These are phyloP conservation scores for Nysson spinosus DNA, from an alignment of 2,888 invertebrate genomes.

Conservation along the genomic window DNA sequence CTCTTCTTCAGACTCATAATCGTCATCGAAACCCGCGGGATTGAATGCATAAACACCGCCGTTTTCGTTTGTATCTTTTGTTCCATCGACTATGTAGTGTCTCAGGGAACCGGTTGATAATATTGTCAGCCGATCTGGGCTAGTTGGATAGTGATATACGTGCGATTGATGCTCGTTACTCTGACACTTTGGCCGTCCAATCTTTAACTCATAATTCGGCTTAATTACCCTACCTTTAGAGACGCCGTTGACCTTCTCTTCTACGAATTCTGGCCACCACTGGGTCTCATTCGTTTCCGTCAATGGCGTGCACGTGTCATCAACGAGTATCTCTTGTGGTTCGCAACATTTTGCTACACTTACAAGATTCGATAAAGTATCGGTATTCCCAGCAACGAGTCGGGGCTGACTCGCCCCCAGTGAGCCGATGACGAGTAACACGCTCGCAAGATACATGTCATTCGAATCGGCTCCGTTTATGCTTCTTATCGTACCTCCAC, in stretches of 20 bases:
- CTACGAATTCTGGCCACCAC: constrained; percentile 71
- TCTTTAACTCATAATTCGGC: constrained; percentile 65
- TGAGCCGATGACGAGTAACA: constrained; percentile 34
- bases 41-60: constrained; percentile 60
- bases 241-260: constrained; percentile 35
- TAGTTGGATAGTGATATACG: constrained; percentile 68
- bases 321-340: constrained; percentile 84
- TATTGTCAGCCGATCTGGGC: constrained; percentile 76
- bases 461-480: constrained; percentile 32
- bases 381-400: constrained; percentile 19
- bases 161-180: constrained; percentile 70
- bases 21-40: constrained; percentile 71
- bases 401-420: constrained; percentile 24
- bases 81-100: constrained; percentile 82
- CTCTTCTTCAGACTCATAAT: constrained; percentile 74
- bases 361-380: constrained; percentile 70
- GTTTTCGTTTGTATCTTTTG: constrained; percentile 74
- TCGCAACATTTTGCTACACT: constrained; percentile 90
- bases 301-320: constrained; percentile 82
- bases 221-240: constrained; percentile 15
- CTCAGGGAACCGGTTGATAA: constrained; percentile 85
- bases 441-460: constrained; percentile 49
- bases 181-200: constrained; percentile 69
- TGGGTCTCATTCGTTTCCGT: constrained; percentile 76
- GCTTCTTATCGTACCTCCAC: neutral